Evolutionary conservation across 2,797 vertebrate species (phyloP).

Genomic region (Cyclura pinguis): DNA sequence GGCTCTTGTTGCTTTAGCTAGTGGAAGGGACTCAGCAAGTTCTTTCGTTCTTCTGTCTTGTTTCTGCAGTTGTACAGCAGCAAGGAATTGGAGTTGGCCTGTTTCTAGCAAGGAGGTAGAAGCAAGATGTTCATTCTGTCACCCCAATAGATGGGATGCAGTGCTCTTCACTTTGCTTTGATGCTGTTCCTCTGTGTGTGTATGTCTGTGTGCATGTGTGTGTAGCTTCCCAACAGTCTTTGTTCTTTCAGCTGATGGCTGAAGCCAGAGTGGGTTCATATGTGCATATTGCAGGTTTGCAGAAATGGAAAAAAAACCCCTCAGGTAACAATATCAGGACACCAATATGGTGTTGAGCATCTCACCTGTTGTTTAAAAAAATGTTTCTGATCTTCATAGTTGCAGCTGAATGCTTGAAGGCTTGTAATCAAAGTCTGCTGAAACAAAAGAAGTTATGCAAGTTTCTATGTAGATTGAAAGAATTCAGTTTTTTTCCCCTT

Average conservation of each 20-base stretch:
- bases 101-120: not conserved
- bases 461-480: not conserved
- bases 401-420: not conserved
- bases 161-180: not conserved
- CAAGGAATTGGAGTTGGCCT: too few species aligned
- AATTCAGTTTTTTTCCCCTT: not conserved
- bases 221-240: too few species aligned
- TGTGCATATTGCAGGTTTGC: not conserved
- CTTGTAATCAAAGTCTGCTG: not conserved
- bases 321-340: too few species aligned
- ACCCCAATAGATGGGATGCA: not conserved
- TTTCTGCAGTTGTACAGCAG: not conserved
- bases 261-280: not conserved
- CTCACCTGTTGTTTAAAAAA: too few species aligned
- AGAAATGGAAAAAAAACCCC: not conserved
- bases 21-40: not conserved
- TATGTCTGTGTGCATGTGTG: too few species aligned
- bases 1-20: not conserved
- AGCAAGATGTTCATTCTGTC: not conserved
- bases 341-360: not conserved
- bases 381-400: not conserved
- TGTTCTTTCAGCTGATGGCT: not conserved
- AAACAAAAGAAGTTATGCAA: not conserved
- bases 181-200: not conserved
- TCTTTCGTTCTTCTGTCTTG: too few species aligned